Conservation (phyloP, 53 echinoderm and acorn worm species). For the Echinometra lucunter region DNA sequence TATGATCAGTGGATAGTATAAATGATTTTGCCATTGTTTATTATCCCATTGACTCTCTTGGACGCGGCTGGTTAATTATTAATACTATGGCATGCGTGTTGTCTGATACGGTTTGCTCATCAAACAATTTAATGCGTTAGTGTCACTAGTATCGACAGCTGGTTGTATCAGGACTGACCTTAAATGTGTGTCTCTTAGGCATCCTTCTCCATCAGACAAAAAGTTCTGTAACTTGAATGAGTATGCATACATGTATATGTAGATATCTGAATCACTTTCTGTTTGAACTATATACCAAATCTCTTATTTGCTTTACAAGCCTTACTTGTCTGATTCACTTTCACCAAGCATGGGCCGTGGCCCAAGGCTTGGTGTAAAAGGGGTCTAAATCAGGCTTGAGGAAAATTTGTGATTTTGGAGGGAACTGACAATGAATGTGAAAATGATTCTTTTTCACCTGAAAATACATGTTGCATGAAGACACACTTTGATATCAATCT, state of each 20-base stretch:
- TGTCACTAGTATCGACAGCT: conserved; percentile 44
- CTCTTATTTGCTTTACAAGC: too few relatives aligned
- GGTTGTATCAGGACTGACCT: not conserved
- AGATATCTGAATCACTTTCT: not conserved
- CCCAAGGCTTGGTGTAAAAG: too few relatives aligned
- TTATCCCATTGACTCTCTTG: not conserved
- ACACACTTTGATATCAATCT: too few relatives aligned
- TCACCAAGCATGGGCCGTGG: too few relatives aligned
- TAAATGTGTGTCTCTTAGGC: not conserved
- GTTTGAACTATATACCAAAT: not conserved
- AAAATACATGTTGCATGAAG: too few relatives aligned
- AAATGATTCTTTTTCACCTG: too few relatives aligned
- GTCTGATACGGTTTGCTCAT: conserved; percentile 46
- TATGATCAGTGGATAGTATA: not conserved
- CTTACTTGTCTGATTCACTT: too few relatives aligned
- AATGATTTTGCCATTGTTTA: conserved; percentile 39
- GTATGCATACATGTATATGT: not conserved
- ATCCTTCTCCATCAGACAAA: not conserved
- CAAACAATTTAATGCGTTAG: conserved; percentile 32
- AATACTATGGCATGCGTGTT: conserved; percentile 48
- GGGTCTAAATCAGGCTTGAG: too few relatives aligned
- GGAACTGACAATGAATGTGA: too few relatives aligned
- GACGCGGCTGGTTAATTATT: conserved; percentile 58
- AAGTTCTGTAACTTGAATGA: not conserved
- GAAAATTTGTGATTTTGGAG: too few relatives aligned